Evolutionary conservation across 37 sponge, comb jelly and placozoan species (phyloP).

Genomic region (Beroe forskalii): DNA sequence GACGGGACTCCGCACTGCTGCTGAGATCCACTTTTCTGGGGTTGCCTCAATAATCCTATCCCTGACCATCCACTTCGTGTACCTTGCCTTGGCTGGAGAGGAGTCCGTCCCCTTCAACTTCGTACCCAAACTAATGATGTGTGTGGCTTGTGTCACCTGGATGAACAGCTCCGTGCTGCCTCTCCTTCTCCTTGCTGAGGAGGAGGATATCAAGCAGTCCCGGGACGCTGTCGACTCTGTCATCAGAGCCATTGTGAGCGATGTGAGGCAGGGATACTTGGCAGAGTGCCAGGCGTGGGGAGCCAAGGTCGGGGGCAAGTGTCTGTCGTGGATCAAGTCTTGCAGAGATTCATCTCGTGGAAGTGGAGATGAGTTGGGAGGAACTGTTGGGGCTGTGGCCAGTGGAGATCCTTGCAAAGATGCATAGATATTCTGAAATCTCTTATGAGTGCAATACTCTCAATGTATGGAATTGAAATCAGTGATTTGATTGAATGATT

Average conservation of each 20-base stretch:
- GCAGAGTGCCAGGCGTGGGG: too few relatives aligned
- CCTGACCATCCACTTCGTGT: background rate
- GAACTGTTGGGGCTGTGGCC: background rate
- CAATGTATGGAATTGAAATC: background rate
- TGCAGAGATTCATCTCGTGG: too few relatives aligned
- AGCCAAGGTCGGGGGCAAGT: too few relatives aligned
- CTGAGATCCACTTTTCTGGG: background rate
- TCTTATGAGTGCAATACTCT: background rate
- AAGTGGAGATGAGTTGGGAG: background rate
- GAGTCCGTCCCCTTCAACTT: too few relatives aligned
- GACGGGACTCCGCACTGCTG: background rate
- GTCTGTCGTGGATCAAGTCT: too few relatives aligned
- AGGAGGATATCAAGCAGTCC: background rate
- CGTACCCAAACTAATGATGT: background rate
- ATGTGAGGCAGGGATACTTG: too few relatives aligned
- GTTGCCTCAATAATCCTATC: background rate
- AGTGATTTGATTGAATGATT: background rate
- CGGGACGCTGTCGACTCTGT: background rate
- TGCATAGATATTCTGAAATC: background rate
- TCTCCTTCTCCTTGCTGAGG: background rate
- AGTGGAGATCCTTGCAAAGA: background rate
- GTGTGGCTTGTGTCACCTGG: background rate
- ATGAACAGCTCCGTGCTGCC: background rate
- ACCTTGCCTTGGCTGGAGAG: background rate
- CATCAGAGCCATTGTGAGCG: background rate